Percentiles rank a stretch among this genome's conserved stretches.
phyloP scores from a whole-genome alignment of 2,888 invertebrate species.

The Rhyacophila evoluta region DNA sequence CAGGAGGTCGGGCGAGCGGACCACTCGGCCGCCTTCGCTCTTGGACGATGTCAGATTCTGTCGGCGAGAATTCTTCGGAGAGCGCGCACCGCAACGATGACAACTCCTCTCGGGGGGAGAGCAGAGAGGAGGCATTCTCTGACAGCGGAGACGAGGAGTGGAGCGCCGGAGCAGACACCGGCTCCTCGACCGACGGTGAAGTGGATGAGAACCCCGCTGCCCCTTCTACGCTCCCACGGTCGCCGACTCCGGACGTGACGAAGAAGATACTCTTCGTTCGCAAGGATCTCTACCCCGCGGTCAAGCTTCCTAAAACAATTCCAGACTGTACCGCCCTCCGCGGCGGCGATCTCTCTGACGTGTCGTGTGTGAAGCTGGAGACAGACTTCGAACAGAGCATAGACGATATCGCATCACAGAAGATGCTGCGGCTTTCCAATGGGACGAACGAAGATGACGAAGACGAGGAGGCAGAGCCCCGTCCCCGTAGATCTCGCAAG shows the following conservation, averaged over 20 bases:
- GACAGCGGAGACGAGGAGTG: conserved; percentile 8
- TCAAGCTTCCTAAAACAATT: background rate
- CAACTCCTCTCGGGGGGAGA: background rate
- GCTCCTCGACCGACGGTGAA: background rate
- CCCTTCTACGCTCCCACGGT: background rate
- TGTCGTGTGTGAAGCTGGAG: conserved; percentile 57
- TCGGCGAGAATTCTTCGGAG: conserved; percentile 5
- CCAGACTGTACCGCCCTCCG: background rate
- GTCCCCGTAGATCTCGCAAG: conserved; percentile 30
- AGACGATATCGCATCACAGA: conserved; percentile 65
- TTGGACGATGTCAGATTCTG: conserved; percentile 15
- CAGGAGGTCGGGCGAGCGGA: conserved; percentile 23
- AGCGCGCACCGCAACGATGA: conserved; percentile 2
- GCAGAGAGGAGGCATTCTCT: conserved; percentile 2
- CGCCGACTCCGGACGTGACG: background rate
- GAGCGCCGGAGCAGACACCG: conserved; percentile 10
- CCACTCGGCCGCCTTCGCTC: conserved; percentile 23
- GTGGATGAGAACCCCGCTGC: background rate
- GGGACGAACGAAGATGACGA: conserved; percentile 55
- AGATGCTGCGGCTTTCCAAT: conserved; percentile 61
- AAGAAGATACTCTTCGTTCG: conserved; percentile 14
- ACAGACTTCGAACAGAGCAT: conserved; percentile 70
- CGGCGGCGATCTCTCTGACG: conserved; percentile 5
- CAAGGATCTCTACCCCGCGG: conserved; percentile 3
- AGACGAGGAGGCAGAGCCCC: background rate